These are phyloP conservation scores for Phytoseiulus persimilis DNA, from an alignment of 2,888 invertebrate genomes.

Conservation along the genomic window DNA sequence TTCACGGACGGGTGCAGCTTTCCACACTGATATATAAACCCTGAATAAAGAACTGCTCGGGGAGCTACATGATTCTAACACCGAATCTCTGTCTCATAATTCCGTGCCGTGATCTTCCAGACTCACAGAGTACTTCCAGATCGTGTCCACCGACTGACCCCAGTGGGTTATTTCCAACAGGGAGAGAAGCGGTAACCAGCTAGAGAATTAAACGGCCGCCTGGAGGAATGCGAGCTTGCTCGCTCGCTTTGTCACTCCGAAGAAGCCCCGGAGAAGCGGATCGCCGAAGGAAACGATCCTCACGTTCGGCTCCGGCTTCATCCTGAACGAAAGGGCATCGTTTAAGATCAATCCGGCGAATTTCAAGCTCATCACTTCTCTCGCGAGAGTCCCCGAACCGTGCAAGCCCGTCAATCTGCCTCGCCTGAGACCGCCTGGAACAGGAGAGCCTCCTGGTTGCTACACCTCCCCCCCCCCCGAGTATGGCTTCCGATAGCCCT, in stretches of 20 bases:
- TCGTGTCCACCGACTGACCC: no score
- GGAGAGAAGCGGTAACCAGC: neutral
- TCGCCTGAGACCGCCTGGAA: neutral
- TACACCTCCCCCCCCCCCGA: no score
- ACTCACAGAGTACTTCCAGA: no score
- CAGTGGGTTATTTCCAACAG: no score
- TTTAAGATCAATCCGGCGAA: neutral
- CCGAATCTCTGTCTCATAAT: no score
- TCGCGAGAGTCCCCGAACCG: neutral
- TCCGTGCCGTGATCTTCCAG: no score
- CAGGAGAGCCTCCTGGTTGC: neutral
- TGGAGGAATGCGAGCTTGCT: neutral
- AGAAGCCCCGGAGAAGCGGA: no score
- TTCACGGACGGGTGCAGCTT: no score
- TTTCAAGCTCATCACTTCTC: neutral
- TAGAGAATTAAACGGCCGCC: neutral
- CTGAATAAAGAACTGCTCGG: no score
- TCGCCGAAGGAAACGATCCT: neutral
- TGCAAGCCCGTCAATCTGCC: neutral
- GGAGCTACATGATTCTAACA: no score
- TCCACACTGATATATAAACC: no score
- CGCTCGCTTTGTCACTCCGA: neutral
- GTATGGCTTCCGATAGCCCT: no score
- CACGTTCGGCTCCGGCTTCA: neutral
- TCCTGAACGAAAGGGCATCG: neutral